A percentile compares a stretch with the other conserved stretches of the same genome.
These are phyloP conservation scores for Rotaria macrura DNA, from an alignment of 2,888 invertebrate genomes.

Conservation along the genomic window DNA sequence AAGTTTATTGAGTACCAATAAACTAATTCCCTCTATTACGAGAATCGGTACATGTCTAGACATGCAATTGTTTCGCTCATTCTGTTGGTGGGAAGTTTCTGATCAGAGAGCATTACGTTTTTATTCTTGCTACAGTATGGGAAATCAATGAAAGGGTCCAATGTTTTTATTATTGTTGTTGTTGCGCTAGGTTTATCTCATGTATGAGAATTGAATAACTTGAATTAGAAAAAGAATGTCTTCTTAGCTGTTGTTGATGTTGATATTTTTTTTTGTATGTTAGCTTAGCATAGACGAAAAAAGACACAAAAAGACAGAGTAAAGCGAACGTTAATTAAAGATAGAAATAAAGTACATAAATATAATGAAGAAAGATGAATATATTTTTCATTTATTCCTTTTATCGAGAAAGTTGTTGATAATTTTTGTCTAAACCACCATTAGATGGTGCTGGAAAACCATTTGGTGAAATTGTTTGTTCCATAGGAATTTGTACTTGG, in stretches of 20 bases:
- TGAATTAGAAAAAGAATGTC: neutral
- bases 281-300: neutral
- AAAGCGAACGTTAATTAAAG: neutral
- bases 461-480: neutral
- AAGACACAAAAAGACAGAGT: constrained; percentile 1
- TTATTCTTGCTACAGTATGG: too few species aligned
- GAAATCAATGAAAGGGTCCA: too few species aligned
- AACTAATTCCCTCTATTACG: too few species aligned
- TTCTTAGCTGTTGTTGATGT: neutral
- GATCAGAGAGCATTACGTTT: too few species aligned
- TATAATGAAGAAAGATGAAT: neutral
- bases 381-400: neutral
- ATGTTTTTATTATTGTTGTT: too few species aligned
- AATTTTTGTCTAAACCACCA: neutral
- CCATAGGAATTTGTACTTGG: neutral
- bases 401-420: neutral
- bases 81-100: too few species aligned
- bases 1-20: too few species aligned
- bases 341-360: constrained; percentile 12
- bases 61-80: too few species aligned
- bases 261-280: neutral
- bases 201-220: neutral
- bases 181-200: too few species aligned
- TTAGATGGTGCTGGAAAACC: neutral
- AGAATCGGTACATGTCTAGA: too few species aligned